These are phyloP conservation scores for Nibea albiflora DNA, from an alignment of 2,113 vertebrate species.

Conservation along the genomic window DNA sequence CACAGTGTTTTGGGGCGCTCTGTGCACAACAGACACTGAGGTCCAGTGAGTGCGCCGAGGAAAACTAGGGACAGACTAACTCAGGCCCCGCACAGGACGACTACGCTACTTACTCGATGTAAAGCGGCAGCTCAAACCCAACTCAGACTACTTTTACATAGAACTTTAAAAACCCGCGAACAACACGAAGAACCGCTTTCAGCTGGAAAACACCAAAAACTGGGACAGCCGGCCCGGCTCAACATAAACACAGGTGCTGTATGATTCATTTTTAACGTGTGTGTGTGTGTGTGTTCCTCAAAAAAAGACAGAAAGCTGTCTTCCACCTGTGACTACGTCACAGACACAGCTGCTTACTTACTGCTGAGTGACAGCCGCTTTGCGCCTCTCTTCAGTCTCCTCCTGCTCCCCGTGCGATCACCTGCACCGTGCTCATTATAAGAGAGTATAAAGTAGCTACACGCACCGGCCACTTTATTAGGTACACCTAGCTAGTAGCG, in stretches of 20 bases:
- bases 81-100: neutral
- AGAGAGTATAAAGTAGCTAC: too few relatives aligned
- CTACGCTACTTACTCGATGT: neutral
- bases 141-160: neutral
- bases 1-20: slow-evolving; percentile 27
- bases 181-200: neutral
- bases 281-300: too few relatives aligned
- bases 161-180: neutral
- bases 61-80: slow-evolving; percentile 31
- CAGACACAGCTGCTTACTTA: neutral
- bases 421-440: neutral
- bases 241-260: neutral
- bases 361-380: too few relatives aligned
- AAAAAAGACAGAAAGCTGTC: neutral
- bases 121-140: neutral
- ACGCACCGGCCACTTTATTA: too few relatives aligned
- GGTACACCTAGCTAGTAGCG: too few relatives aligned
- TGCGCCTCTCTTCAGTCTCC: neutral
- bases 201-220: neutral
- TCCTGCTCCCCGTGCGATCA: neutral
- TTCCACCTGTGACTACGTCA: neutral
- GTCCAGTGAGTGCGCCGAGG: slow-evolving; percentile 34
- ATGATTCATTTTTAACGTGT: neutral
- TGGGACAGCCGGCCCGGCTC: neutral
- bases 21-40: slow-evolving; percentile 3